Conservation (phyloP, 2,113 vertebrate species). For the Crocuta crocuta region DNA sequence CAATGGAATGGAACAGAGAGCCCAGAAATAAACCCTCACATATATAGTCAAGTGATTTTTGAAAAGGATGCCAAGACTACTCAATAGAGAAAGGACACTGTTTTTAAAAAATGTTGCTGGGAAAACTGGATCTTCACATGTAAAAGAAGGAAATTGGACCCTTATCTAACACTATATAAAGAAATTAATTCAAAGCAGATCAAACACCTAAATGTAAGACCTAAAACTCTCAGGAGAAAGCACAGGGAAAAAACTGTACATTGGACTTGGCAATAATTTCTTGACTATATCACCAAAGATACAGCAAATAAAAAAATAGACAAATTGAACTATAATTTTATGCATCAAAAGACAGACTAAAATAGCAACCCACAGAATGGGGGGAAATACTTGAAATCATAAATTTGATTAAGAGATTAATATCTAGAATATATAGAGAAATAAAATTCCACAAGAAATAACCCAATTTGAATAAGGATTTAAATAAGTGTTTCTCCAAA, state of each 20-base stretch:
- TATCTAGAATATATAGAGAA: background rate
- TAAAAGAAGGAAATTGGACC: background rate
- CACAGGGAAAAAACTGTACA: background rate
- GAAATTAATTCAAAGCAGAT: background rate
- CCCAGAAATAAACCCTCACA: background rate
- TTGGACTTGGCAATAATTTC: background rate
- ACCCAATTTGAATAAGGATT: background rate
- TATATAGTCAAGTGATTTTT: background rate
- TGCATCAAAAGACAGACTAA: background rate
- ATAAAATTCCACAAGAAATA: background rate
- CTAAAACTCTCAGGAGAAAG: background rate
- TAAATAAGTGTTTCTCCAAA: background rate
- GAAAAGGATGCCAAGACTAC: background rate
- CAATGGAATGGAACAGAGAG: background rate
- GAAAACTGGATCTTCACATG: background rate
- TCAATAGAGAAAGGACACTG: background rate
- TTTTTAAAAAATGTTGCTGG: background rate
- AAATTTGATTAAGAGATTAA: too few relatives aligned
- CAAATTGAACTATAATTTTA: background rate
- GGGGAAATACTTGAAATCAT: background rate
- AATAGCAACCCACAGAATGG: background rate
- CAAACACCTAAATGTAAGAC: background rate
- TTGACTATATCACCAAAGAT: background rate
- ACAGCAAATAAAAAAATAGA: background rate
- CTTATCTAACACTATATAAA: background rate